Evolutionary conservation across 2,888 invertebrate genomes (phyloP), one percentile per base, ranked within the genome.

Genomic region (Spatulosminthurus flaviceps): DNA sequence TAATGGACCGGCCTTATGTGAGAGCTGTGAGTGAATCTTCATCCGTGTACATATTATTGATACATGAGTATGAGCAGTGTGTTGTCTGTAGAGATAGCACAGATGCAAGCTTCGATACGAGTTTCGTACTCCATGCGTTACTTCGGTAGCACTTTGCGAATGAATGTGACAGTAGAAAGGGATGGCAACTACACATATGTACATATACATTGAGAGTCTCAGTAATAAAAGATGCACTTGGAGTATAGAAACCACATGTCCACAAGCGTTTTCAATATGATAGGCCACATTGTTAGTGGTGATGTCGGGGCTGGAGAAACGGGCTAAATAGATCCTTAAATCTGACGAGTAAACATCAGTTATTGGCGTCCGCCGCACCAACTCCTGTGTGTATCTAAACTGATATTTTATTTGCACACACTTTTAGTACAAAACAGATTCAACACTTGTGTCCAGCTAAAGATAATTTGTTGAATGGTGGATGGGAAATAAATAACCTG

Each of bases 401-500:
- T n/a, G n/a, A n/a, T n/a, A n/a, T n/a, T 51, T 51, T 51, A 51
- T 51, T 51, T 51, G 51, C 51, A 51, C 51, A n/a, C 51, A 5
- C 16, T 51, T 51, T 51, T n/a, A n/a, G n/a, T n/a, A n/a, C n/a
- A 34, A 51, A 51, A 51, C 16, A n/a, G 51, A 9, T 51, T 51
- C 51, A 51, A 51, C 51, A 51, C 51, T 51, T 51, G n/a, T n/a
- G 51, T 51, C 51, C 51, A 13, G n/a, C 51, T 13, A 11, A n/a
- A 11, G 51, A 51, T 51, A 51, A 51, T 51, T 51, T 51, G 51
- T 19, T 51, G 51, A 51, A 51, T 51, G 51, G n/a, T n/a, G n/a
- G 51, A 16, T 51, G 51, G 51, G 51, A 51, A 51, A 51, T 51
- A 51, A 51, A 51, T 51, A 51, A 51, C 51, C 51, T 51, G 19